phyloP scores from a whole-genome alignment of 2,797 vertebrate genomes.

The Rhynchotus rufescens region DNA sequence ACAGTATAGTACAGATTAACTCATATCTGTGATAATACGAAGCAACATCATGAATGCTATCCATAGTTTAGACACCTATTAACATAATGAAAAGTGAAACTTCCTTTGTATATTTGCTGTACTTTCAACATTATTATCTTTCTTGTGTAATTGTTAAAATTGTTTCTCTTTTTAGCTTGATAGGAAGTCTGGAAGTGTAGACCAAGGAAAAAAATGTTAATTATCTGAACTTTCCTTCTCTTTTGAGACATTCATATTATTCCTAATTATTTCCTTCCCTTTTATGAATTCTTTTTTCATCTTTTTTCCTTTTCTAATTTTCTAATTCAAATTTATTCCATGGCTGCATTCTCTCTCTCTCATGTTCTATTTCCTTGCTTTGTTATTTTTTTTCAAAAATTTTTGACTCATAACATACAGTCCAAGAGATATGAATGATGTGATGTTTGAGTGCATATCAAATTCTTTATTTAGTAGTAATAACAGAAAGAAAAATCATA shows the following conservation, averaged over 20 bases:
- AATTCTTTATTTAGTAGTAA: neutral
- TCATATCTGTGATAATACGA: neutral
- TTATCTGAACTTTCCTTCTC: neutral
- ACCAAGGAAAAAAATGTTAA: neutral
- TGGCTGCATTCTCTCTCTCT: neutral
- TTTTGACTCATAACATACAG: neutral
- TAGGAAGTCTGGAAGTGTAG: neutral
- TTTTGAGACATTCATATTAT: neutral
- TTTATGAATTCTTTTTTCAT: neutral
- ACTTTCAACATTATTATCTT: neutral
- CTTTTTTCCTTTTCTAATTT: neutral
- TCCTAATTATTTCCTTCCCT: neutral
- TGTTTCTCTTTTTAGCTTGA: neutral
- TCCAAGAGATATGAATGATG: neutral
- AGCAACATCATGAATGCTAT: neutral
- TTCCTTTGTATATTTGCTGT: neutral
- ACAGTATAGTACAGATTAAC: neutral
- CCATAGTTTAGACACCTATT: neutral
- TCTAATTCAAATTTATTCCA: neutral
- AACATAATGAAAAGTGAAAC: neutral
- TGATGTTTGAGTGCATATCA: neutral
- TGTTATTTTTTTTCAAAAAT: neutral
- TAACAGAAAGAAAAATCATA: neutral
- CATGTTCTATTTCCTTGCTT: neutral
- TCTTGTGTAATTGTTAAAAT: neutral